Evolutionary conservation across 2,888 invertebrate genomes (phyloP).

Genomic region (Eurytoma californica): DNA sequence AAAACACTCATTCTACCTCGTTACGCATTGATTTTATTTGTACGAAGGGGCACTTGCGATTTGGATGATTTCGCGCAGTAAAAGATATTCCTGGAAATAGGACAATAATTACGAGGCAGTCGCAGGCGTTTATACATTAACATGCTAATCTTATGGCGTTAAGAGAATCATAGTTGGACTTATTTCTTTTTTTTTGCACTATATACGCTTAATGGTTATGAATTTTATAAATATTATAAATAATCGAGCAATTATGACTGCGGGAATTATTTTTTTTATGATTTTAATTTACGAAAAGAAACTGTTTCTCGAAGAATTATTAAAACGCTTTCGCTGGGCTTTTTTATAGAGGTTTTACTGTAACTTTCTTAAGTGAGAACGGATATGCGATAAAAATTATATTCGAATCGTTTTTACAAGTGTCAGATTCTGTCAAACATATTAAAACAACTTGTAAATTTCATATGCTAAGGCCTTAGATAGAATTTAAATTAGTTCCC

Average conservation of each 20-base stretch:
- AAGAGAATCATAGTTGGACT: slow-evolving; percentile 38
- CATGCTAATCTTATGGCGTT: slow-evolving; percentile 43
- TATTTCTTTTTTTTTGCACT: not conserved
- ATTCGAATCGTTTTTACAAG: too few relatives aligned
- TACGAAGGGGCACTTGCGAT: slow-evolving; percentile 38
- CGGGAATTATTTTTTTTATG: too few relatives aligned
- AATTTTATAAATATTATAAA: slow-evolving; percentile 18
- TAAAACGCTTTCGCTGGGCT: not conserved
- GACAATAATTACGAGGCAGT: slow-evolving; percentile 49
- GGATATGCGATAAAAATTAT: too few relatives aligned
- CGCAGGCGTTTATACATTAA: slow-evolving; percentile 39
- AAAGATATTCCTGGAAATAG: slow-evolving; percentile 55
- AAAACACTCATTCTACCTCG: slow-evolving; percentile 39
- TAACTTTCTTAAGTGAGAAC: not conserved
- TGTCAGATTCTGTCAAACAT: too few relatives aligned
- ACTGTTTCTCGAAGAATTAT: not conserved
- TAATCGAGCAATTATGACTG: not conserved
- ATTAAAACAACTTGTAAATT: slow-evolving; percentile 3
- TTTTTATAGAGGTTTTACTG: slow-evolving; percentile 8
- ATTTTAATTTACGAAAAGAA: not conserved
- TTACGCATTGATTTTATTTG: slow-evolving; percentile 56
- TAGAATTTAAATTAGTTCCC: slow-evolving; percentile 16
- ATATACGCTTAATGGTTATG: not conserved
- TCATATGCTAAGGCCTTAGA: not conserved
- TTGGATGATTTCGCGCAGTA: slow-evolving; percentile 50